Conservation (phyloP, 2,797 vertebrate genomes). For the Typhlichthys subterraneus region DNA sequence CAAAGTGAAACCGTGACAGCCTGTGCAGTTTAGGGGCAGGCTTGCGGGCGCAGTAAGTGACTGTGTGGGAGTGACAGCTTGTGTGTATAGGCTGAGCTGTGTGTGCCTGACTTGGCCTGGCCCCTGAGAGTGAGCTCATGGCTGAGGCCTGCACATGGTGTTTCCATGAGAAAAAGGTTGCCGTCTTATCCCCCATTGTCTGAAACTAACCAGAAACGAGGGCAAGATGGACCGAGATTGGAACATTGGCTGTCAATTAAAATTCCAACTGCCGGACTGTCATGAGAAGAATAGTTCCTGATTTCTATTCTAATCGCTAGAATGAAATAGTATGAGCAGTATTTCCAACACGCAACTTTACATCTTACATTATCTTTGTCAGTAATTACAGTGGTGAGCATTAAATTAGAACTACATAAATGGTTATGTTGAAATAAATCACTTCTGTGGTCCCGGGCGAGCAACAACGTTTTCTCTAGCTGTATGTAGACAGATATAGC, state of each 20-base stretch:
- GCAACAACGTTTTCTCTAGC: too few relatives aligned
- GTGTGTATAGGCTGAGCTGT: conserved; percentile 39
- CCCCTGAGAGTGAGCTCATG: conserved; percentile 82
- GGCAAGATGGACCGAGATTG: conserved; percentile 16
- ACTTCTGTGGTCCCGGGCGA: neutral
- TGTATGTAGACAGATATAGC: too few relatives aligned
- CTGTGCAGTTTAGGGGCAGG: conserved; percentile 22
- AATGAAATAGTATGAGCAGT: too few relatives aligned
- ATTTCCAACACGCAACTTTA: too few relatives aligned
- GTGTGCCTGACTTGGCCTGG: conserved; percentile 79
- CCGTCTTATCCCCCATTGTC: conserved; percentile 54
- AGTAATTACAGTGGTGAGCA: too few relatives aligned
- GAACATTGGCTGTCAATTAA: conserved; percentile 23
- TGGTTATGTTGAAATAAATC: too few relatives aligned
- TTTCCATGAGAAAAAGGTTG: conserved; percentile 84
- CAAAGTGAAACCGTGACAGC: conserved; percentile 54
- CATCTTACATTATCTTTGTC: too few relatives aligned
- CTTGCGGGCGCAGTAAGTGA: conserved; percentile 53
- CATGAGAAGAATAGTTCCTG: conserved; percentile 3
- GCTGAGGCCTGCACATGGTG: conserved; percentile 75
- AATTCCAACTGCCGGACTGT: conserved; percentile 4
- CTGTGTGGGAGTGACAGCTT: conserved; percentile 60
- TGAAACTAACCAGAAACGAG: conserved; percentile 68
- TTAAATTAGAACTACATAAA: too few relatives aligned
- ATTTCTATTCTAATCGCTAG: too few relatives aligned